Base-by-base conservation (phyloP, 2,797 vertebrate genomes). In the Xenopus petersii region DNA sequence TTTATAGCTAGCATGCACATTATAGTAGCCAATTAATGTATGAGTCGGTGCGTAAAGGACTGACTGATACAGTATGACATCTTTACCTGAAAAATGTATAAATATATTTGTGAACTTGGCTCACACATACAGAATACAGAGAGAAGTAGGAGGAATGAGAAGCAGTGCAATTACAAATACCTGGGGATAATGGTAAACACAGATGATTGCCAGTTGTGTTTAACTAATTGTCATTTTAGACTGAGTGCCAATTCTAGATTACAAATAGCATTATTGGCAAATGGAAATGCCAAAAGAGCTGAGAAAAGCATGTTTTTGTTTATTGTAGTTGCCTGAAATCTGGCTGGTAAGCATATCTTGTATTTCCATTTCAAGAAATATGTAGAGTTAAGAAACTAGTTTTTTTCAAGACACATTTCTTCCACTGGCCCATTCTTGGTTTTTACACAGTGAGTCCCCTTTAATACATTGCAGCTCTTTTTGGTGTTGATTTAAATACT, bases 251-350 rank as follows among this genome's bases (percentile, higher is more conserved):
- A 87, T 88, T 90, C 87, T 89, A 89, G 89, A 90, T 90, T 89
- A 83, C 88, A 89, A 90, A 92, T 92, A 82, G 86, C 84, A 86
- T 71, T 87, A 89, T 88, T 92, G 91, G 91, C 89, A 86, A 80
- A 77, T 80, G 75, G 76, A 84, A 86, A 82, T 84, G 82, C 85
- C 85, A 83, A 70, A 73, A 81, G 78, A 84, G 75, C 77, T 81
- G 77, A 81, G 82, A 81, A 82, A 86, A 88, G 81, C 81, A 80
- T 77, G 74, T 83, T 73, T 74, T 85, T 86, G 48, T 49, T 69
- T 77, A 77, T 68, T 73, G 60, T 46, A 7, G 64, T 69, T 78
- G 56, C 64, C 42, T 58, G 65, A 73, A 73, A 73, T 78, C 54
- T 69, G 60, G 65, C 47, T 48, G 16, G 71, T 78, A 68, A 64